Evolutionary conservation across 2,888 invertebrate species (phyloP), one percentile per base, ranked within the genome.

Genomic region (Agapetus fuscipes): DNA sequence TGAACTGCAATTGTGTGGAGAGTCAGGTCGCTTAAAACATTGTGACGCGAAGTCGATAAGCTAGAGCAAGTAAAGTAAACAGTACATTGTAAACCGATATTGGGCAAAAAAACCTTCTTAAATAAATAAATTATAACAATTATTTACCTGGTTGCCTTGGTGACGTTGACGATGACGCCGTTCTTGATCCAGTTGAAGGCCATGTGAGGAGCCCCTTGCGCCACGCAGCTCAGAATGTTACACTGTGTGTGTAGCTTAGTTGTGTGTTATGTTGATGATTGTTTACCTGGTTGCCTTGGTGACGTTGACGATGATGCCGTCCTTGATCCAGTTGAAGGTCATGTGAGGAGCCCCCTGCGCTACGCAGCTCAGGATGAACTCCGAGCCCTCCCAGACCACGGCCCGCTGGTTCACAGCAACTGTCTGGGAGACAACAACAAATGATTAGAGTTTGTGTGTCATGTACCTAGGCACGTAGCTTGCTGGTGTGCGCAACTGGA

Each of bases 131-230:
- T n/a, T n/a, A n/a, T n/a, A n/a, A n/a, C n/a, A n/a, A n/a, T n/a
- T n/a, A n/a, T n/a, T n/a, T n/a, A 80, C 86, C 85, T 80, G 33
- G 73, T 78, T 11, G 83, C 78, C 50, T 76, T 76, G 45, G 81
- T 78, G 51, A 79, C 78, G 60, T 87, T 85, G 44, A 87, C 78
- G 50, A 74, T 71, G 48, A 79, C 69, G 3, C 81, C 81, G 54
- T 87, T 86, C 60, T 88, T 88, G 66, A 78, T 85, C 87, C 87
- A 88, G 17, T 76, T 75, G 57, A 87, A 87, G 38, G 68, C 71
- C 55, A 83, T 81, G 48, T 76, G 71, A 1, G 81, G 74, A 30
- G 85, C 83, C 35, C 86, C 86, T 54, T 82, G 78, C 14, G 85
- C 84, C 49, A 78, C 72, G 55, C 88, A 88, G 35, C 81, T 80